Evolutionary conservation across 2,888 invertebrate species (phyloP), one percentile per base, ranked within the genome.

Genomic region (Pristionchus entomophagus): DNA sequence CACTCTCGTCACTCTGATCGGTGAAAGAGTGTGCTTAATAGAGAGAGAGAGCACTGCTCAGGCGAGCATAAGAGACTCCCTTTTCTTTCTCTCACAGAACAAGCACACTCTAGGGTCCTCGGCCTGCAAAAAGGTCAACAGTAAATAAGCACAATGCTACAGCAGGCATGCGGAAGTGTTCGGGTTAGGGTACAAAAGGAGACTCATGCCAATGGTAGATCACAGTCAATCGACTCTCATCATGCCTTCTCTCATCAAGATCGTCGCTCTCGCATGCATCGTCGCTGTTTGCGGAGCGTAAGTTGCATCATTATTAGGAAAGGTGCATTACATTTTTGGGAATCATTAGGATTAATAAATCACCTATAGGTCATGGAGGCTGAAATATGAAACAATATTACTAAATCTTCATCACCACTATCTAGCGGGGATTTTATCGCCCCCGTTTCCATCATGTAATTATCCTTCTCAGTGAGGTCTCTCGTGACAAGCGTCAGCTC

Each of bases 31-130:
- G 35, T 35, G 4, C 62, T 62, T 62, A 26, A 5, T 10, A 62
- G 62, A 17, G 56, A 17, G 56, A 56, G 56, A 56, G 62, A 32
- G 22, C 35, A 69, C 26, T 73, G 8, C 12, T 26, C 73, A 73
- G 10, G 65, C 3, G 38, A 35, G 22, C 19, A n/a, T 22, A 38
- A 69, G 65, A 69, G 65, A 38, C n/a, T n/a, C n/a, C n/a, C n/a
- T 45, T 14, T 45, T 62, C 65, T 0, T 17, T 2, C 65, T 65
- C 17, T 65, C 35, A 56, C 17, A 22, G 56, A 56, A 56, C 35
- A 73, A 73, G n/a, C 35, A 73, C 41, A 73, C 45, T 73, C 73
- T 73, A 73, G 73, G 73, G 73, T 73, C 65, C 65, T 35, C 65
- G 35, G 65, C 19, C 5, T 0, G 41, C 45, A 73, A 73, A 73